Evolutionary conservation across 1,140 invertebrate species (phyloP), one percentile per base, ranked within the genome.

Genomic region (Galleria mellonella): DNA sequence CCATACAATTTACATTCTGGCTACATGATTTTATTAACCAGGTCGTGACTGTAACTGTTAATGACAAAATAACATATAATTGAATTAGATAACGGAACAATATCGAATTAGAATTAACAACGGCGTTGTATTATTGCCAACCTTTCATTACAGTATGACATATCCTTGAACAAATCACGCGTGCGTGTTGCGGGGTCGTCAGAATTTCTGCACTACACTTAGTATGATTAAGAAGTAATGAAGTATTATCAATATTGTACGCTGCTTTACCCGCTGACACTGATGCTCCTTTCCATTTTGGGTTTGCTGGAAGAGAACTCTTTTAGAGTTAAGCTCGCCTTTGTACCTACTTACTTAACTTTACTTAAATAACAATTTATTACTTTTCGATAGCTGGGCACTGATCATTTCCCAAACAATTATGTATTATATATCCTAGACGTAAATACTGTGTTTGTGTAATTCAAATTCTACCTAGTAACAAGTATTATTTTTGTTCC

Each of bases 51-150:
- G 52, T 43, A 47, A 54, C 48, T 47, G 52, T 55, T 74, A 73
- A 76, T 75, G 58, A 73, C 55, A 42, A 72, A 81, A 81, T 72
- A 65, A 73, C 62, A 61, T 44, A 63, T 74, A 72, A 78, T 72
- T 74, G 64, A 72, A 69, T 74, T 72, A 72, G 65, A 74, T 76
- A 76, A 68, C 49, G 61, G 51, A 68, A 67, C 65, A 61, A 64
- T 67, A 71, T 62, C 50, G 44, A 55, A 62, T 67, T 62, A 66
- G 45, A 32, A 29, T n/a, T 15, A 43, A 43, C 31, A 28, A 42
- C 13, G 27, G 4, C 37, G 33, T 30, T 12, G 11, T 10, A 9
- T 30, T 27, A 31, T 31, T 31, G 30, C 30, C 43, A 62, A 43
- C 65, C 67, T 71, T 77, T 65, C 69, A 72, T 70, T 70, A 67